A percentile compares a stretch with the other conserved stretches of the same genome.
Evolutionary conservation across 1,140 invertebrate genomes (phyloP).

Genomic region (Amyelois transitella): DNA sequence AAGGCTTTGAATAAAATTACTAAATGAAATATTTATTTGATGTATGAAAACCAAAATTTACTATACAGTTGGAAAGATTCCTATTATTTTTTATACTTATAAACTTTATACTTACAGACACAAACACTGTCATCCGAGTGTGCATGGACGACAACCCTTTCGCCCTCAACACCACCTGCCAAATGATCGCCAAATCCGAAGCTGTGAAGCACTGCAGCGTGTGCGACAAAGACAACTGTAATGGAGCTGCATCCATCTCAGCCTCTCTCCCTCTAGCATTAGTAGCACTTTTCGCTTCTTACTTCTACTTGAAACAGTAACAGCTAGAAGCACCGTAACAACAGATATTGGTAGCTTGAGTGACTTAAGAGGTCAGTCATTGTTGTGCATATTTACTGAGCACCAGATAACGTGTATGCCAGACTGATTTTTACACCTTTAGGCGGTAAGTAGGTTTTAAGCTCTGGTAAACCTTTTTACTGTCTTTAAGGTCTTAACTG

Average conservation of each 20-base stretch:
- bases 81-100: constrained; percentile 10
- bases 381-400: background rate
- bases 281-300: constrained; percentile 44
- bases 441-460: no score
- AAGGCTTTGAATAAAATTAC: no score
- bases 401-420: constrained; percentile 11
- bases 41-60: no score
- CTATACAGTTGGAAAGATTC: constrained; percentile 15
- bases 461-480: no score
- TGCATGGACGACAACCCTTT: constrained; percentile 56
- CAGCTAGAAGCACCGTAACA: constrained; percentile 15
- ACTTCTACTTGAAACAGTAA: constrained; percentile 56
- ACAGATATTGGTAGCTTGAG: constrained; percentile 18
- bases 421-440: no score
- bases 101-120: constrained; percentile 36
- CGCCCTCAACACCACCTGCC: constrained; percentile 53
- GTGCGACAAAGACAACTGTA: constrained; percentile 71
- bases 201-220: constrained; percentile 49
- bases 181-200: constrained; percentile 29
- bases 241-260: constrained; percentile 72
- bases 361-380: background rate
- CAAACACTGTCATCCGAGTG: constrained; percentile 47
- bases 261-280: constrained; percentile 56
- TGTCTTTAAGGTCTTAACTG: no score
- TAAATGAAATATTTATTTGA: no score